Conservation (phyloP, 2,888 invertebrate genomes). For the Hermaeophaga mercurialis region DNA sequence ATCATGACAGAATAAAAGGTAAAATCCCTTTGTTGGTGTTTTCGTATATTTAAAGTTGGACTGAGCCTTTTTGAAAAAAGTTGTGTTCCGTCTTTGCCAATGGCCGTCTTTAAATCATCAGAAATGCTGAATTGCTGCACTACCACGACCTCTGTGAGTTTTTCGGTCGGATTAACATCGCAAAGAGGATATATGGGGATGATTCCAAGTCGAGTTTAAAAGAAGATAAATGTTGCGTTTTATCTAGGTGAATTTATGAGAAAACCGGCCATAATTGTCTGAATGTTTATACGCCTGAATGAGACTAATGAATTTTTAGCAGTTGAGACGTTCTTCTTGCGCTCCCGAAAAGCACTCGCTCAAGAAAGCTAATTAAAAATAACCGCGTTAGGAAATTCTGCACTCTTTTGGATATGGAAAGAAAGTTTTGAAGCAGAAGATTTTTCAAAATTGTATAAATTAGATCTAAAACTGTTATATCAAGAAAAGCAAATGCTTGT, state of each 20-base stretch:
- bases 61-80: background rate
- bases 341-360: background rate
- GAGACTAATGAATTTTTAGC: constrained; percentile 31
- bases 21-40: too few species aligned
- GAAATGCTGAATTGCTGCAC: constrained; percentile 52
- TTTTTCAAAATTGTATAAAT: too few species aligned
- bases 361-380: constrained; percentile 12
- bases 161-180: constrained; percentile 53
- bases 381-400: too few species aligned
- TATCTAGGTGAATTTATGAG: constrained; percentile 57
- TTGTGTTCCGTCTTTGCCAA: constrained; percentile 7
- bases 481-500: too few species aligned
- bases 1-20: too few species aligned
- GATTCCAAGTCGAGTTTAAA: constrained; percentile 54
- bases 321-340: constrained; percentile 13
- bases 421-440: too few species aligned
- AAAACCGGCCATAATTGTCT: constrained; percentile 55
- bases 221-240: constrained; percentile 58
- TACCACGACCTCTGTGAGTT: constrained; percentile 43
- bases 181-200: constrained; percentile 55
- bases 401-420: too few species aligned
- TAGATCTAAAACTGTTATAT: too few species aligned
- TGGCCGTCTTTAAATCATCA: constrained; percentile 55
- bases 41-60: too few species aligned
- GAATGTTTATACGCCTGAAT: constrained; percentile 54